phyloP scores from a whole-genome alignment of 2,888 invertebrate genomes.

The Agonopterix arenella region DNA sequence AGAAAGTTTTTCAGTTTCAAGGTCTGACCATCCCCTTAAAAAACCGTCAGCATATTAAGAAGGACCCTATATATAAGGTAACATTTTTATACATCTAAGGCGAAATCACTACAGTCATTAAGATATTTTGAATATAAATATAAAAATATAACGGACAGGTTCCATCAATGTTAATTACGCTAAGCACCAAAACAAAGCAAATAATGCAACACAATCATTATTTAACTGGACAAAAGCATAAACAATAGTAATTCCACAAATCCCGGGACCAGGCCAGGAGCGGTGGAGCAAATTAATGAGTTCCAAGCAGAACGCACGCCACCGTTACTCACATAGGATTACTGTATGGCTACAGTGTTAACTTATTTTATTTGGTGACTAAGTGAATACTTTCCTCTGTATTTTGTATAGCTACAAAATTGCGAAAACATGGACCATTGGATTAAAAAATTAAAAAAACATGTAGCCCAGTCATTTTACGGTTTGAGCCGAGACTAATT shows the following conservation, averaged over 20 bases:
- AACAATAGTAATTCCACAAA: slow-evolving; percentile 62
- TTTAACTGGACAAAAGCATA: slow-evolving; percentile 47
- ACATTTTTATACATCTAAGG: too few relatives aligned
- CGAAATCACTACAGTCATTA: too few relatives aligned
- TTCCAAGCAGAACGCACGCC: slow-evolving; percentile 30
- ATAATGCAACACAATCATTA: slow-evolving; percentile 35
- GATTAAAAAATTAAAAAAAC: not conserved
- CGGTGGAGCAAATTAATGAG: slow-evolving; percentile 53
- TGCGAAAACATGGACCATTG: not conserved
- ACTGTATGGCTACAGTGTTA: slow-evolving; percentile 39
- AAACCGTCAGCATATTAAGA: too few relatives aligned
- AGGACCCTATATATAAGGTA: too few relatives aligned
- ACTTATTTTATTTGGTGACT: slow-evolving; percentile 38
- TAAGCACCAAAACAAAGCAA: not conserved
- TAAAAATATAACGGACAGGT: too few relatives aligned
- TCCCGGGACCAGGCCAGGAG: slow-evolving; percentile 35
- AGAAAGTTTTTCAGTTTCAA: too few relatives aligned
- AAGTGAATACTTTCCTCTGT: not conserved
- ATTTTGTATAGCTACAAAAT: not conserved
- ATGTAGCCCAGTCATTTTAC: too few relatives aligned
- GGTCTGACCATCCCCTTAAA: too few relatives aligned
- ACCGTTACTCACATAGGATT: slow-evolving; percentile 52
- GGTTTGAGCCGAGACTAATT: too few relatives aligned
- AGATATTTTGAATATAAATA: too few relatives aligned
- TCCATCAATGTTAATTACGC: too few relatives aligned